phyloP scores from a whole-genome alignment of 2,113 vertebrate species.

The Circaetus cinerascens region DNA sequence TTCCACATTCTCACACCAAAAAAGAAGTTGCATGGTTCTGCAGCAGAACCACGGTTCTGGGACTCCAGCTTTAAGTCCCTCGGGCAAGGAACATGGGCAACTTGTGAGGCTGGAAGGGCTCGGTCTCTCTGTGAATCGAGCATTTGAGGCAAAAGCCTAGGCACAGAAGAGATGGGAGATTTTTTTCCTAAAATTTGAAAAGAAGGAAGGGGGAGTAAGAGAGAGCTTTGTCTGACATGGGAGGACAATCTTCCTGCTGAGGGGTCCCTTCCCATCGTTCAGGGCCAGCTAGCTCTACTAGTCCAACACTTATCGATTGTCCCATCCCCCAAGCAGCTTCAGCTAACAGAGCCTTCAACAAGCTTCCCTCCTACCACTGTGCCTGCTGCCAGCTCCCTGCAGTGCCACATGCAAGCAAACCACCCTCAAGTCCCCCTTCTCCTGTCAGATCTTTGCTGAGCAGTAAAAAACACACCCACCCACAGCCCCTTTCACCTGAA shows the following conservation, averaged over 20 bases:
- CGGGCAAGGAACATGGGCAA: background rate
- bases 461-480: background rate
- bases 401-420: background rate
- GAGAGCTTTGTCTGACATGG: background rate
- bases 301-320: background rate
- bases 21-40: background rate
- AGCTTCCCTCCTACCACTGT: background rate
- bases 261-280: background rate
- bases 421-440: background rate
- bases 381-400: slow-evolving; percentile 6
- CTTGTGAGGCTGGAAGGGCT: background rate
- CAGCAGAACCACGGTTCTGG: background rate
- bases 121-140: background rate
- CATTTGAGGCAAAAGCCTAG: background rate
- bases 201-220: background rate
- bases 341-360: background rate
- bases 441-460: background rate
- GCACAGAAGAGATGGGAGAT: background rate
- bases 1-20: background rate
- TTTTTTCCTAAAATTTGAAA: background rate
- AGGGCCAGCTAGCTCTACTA: background rate
- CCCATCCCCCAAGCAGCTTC: background rate
- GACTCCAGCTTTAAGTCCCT: background rate
- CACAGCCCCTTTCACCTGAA: background rate
- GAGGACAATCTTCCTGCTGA: background rate